A percentile compares a stretch with the other conserved stretches of the same genome.
These are phyloP conservation scores for Hippocampus comes DNA, from an alignment of 2,113 vertebrate species.

Conservation along the genomic window DNA sequence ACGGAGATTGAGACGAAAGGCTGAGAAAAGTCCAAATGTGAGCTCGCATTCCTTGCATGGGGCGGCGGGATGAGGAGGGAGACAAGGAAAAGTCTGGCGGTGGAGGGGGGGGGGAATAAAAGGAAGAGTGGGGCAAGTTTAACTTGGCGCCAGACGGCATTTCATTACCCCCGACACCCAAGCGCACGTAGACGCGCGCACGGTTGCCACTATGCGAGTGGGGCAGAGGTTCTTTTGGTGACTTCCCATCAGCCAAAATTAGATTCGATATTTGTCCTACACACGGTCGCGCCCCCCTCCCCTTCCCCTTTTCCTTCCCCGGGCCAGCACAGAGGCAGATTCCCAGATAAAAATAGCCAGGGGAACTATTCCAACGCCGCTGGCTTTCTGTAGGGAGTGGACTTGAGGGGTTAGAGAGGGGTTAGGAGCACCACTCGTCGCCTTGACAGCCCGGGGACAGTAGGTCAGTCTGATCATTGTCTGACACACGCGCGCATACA, in stretches of 20 bases:
- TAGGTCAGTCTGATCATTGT: conserved; percentile 6
- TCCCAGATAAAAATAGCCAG: conserved; percentile 77
- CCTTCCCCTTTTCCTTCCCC: conserved; percentile 35
- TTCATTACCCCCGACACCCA: conserved; percentile 59
- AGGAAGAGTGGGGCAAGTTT: conserved; percentile 58
- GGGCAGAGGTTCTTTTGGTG: conserved; percentile 61
- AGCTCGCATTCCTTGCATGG: conserved; percentile 71
- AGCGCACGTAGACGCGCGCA: conserved; percentile 43
- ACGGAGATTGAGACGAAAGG: conserved; percentile 25
- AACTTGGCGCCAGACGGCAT: conserved; percentile 74
- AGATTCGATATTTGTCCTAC: conserved; percentile 70
- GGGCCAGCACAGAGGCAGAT: conserved; percentile 69
- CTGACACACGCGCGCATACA: conserved; percentile 1
- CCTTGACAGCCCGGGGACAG: conserved; percentile 27
- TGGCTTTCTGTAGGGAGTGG: conserved; percentile 66
- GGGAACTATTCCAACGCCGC: conserved; percentile 72
- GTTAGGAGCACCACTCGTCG: conserved; percentile 59
- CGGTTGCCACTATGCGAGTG: conserved; percentile 54
- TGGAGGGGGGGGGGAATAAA: not conserved
- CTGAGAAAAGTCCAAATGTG: conserved; percentile 63
- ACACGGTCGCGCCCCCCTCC: not conserved
- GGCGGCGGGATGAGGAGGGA: conserved; percentile 50
- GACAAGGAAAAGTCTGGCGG: conserved; percentile 20
- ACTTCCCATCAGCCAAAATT: conserved; percentile 73
- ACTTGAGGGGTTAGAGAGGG: conserved; percentile 64